Evolutionary conservation across 1,140 invertebrate species (phyloP).

Genomic region (Lasioglossum baleicum): DNA sequence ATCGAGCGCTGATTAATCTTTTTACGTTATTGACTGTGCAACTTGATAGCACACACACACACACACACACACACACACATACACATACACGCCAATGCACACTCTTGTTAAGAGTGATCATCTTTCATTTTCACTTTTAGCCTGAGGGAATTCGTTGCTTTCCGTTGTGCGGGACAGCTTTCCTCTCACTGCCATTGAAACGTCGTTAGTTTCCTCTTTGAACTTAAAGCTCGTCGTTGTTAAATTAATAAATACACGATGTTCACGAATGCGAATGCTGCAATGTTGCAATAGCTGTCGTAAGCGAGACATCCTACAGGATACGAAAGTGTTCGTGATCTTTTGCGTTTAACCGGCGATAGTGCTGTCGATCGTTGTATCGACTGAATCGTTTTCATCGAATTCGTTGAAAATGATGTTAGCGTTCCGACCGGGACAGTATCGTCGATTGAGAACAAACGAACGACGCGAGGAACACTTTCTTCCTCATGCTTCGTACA

Average conservation of each 20-base stretch:
- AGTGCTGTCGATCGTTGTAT: too few species aligned
- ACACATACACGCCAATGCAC: background rate
- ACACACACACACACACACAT: too few species aligned
- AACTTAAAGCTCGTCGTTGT: constrained; percentile 52
- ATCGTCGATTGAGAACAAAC: too few species aligned
- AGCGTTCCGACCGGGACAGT: too few species aligned
- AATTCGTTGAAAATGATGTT: too few species aligned
- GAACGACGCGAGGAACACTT: too few species aligned
- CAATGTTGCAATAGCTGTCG: constrained; percentile 26
- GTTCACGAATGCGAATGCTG: constrained; percentile 35
- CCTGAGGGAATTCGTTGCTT: constrained; percentile 9
- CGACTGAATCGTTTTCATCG: too few species aligned
- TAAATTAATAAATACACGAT: constrained; percentile 39
- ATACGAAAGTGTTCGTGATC: too few species aligned
- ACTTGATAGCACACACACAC: too few species aligned
- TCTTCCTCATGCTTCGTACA: background rate
- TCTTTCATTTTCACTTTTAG: constrained; percentile 1
- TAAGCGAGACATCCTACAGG: background rate
- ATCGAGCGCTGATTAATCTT: background rate
- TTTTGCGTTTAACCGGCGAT: too few species aligned
- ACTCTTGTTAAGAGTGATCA: background rate
- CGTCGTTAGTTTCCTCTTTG: constrained; percentile 45
- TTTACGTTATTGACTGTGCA: background rate
- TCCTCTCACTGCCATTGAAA: constrained; percentile 69
- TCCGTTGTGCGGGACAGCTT: constrained; percentile 54